Conservation (phyloP, 2,113 vertebrate species). For the Eira barbara region DNA sequence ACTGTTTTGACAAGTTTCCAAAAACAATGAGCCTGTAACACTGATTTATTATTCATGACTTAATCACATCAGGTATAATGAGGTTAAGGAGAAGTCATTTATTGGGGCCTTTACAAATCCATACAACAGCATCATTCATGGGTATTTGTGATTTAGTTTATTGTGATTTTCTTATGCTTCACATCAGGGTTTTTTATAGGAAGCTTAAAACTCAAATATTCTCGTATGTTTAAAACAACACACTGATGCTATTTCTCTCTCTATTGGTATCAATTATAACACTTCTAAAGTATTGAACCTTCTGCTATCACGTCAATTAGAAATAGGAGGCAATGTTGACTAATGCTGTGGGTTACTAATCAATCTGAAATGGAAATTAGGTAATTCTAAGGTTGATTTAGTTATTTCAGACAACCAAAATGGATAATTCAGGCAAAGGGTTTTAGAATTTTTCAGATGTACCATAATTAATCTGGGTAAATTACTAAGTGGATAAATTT, state of each 20-base stretch:
- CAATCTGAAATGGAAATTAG: not conserved
- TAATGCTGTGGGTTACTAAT: not conserved
- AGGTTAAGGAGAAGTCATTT: conserved; percentile 52
- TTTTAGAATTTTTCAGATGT: not conserved
- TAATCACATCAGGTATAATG: conserved; percentile 49
- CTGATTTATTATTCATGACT: conserved; percentile 54
- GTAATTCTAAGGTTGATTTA: not conserved
- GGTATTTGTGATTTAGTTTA: conserved; percentile 16
- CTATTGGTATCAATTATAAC: not conserved
- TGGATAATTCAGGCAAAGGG: not conserved
- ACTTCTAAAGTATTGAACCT: not conserved
- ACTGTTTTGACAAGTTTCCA: conserved; percentile 55
- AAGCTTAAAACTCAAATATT: not conserved
- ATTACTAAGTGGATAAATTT: not conserved
- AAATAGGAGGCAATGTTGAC: not conserved
- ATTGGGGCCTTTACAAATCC: conserved; percentile 39
- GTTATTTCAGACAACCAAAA: not conserved
- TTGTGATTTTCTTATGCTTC: not conserved
- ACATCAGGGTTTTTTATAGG: not conserved
- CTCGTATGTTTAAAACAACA: not conserved
- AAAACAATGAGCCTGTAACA: conserved; percentile 52
- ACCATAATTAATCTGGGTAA: not conserved
- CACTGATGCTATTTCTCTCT: not conserved
- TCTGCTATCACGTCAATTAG: not conserved
- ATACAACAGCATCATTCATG: conserved; percentile 28